Base-by-base conservation (phyloP, 2,113 vertebrate species). In the Erythrocercus mccallii region DNA sequence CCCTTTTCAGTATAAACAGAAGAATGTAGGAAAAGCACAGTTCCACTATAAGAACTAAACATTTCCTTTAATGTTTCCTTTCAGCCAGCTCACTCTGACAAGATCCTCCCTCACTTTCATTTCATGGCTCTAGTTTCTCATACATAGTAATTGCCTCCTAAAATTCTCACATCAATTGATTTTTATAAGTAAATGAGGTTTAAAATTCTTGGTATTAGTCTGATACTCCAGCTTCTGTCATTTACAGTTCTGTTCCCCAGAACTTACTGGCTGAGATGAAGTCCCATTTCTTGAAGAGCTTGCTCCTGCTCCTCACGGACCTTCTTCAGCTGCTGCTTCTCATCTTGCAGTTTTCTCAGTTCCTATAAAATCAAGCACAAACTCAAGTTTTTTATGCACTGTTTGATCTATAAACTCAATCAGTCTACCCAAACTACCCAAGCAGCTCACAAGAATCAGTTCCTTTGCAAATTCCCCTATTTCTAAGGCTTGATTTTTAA, bases 281-380 rank as follows among this genome's bases (percentile, higher is more conserved):
- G 98, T 10, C 99, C 99, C 99, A 99, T 99, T 97, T 99, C 99
- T 95, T 99, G 99, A 30, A 99, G 98, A 37, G 99, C 99, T 94
- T 99, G 99, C 48, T 99, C 99, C 91, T 99, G 99, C 76, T 99
- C 99, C 45, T 98, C 98, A 73, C 97, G 99, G 18, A 93, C 98
- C 96, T 99, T 99, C 95, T 98, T 99, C 40, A 99, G 95, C 91
- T 99, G 98, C 70, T 98, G 95, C 97, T 99, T 99, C 97, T 99
- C 99, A 5, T 98, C 95, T 78, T 98, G 98, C 69, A 99, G 96
- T 70, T 98, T 98, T 91, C 97, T 97, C 70, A 99, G 96, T 93
- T 99, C 99, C 99, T 99, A 79, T 38, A 83, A 48, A 62, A 84
- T 58, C 16, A 81, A 80, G 47, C 18, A 91, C 14, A 71, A 72